Base-by-base conservation (phyloP, 2,888 invertebrate genomes). In the Pseudolycoriella hygida region DNA sequence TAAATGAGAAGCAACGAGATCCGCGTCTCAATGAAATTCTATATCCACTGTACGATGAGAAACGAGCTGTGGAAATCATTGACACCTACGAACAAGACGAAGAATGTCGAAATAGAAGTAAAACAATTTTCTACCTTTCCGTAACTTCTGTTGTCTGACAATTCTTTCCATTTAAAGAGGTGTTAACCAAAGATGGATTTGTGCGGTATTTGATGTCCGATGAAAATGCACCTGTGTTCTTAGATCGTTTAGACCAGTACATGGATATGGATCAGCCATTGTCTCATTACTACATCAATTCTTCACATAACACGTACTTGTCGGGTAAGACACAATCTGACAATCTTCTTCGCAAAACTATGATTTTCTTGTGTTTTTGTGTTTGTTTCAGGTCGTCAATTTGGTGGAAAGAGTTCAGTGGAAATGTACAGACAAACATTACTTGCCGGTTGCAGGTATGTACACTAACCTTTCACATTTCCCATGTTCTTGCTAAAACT, bases 231-330 rank as follows among this genome's bases (percentile, higher is more conserved):
- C 97, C 98, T 0, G 97, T 99, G 51, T 98, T 98, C 68, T 72
- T 98, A 53, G 98, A 98, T 67, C 76, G 96, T n/a, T 70, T 97
- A 53, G 96, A 96, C 61, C 85, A 89, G 57, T 93, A 93, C 59
- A 87, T 86, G 87, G 97, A 98, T 53, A 97, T 99, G 98, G 97
- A 98, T 62, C 94, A 97, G 62, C 88, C 98, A 0, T 64, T 99
- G 45, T 82, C 92, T 8, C 97, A 98, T 63, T 98, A 99, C 69
- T 98, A 96, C 69, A 98, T 98, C 59, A 98, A 99, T 72, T 94
- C 93, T 49, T 93, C 92, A 50, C 94, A 94, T 64, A 94, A 94
- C 64, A 96, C 94, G 12, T 94, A 94, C 65, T 70, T 94, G 50
- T 80, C 80, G 19, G 25, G 25, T 25, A 8, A 25, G 25, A 25